These are phyloP conservation scores for Ptiloglossa arizonensis DNA, from an alignment of 1,140 invertebrate genomes.

Conservation along the genomic window DNA sequence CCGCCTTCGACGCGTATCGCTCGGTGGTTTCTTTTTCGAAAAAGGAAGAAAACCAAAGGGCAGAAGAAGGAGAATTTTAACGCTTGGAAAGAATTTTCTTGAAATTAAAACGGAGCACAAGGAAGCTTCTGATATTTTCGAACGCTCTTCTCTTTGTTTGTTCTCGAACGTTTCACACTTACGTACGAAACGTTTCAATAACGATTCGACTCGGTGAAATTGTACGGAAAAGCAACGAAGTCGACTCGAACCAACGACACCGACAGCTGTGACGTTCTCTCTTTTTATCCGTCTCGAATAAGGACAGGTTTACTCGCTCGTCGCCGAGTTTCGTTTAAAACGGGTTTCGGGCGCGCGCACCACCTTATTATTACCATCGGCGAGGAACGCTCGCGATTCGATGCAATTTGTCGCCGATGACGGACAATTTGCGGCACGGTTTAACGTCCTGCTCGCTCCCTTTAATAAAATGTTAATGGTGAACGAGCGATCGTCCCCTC, in stretches of 20 bases:
- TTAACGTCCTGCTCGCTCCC: neutral
- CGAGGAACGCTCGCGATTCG: neutral
- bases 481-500: neutral
- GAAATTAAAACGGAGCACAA: no score
- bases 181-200: no score
- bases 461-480: constrained; percentile 40
- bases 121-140: no score
- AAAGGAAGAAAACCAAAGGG: no score
- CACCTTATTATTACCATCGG: constrained; percentile 27
- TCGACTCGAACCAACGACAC: neutral
- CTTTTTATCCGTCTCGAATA: neutral
- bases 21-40: constrained; percentile 7
- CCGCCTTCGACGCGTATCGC: constrained; percentile 12
- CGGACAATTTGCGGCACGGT: constrained; percentile 13
- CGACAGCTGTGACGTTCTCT: neutral
- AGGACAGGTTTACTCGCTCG: constrained; percentile 18
- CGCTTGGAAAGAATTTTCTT: neutral
- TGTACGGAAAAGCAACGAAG: neutral
- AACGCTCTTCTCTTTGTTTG: no score
- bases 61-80: neutral
- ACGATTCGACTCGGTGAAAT: neutral
- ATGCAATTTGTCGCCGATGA: constrained; percentile 37
- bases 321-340: constrained; percentile 41
- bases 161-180: no score
- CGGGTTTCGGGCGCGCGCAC: constrained; percentile 22